A percentile compares a stretch with the other conserved stretches of the same genome.
These are phyloP conservation scores for Carettochelys insculpta DNA, from an alignment of 2,113 vertebrate species.

Conservation along the genomic window DNA sequence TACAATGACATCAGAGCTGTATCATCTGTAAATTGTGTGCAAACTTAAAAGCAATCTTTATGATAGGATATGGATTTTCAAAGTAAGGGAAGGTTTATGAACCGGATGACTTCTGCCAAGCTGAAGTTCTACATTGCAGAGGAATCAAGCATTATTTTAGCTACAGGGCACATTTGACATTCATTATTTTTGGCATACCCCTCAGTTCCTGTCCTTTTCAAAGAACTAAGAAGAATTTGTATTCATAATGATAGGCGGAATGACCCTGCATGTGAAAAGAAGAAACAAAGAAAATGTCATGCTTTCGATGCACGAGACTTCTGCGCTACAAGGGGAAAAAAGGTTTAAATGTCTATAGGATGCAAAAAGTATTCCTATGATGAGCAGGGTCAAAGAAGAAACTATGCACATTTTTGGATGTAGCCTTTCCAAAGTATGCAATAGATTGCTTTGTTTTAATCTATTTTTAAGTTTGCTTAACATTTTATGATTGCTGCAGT, in stretches of 20 bases:
- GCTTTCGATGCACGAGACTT: neutral
- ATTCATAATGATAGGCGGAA: constrained; percentile 45
- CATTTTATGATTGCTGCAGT: too few species aligned
- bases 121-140: constrained; percentile 15
- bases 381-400: neutral
- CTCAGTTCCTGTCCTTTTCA: constrained; percentile 63
- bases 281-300: constrained; percentile 12
- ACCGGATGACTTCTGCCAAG: constrained; percentile 3
- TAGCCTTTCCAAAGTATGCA: neutral
- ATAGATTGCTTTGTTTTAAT: neutral
- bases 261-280: constrained; percentile 47
- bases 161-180: constrained; percentile 58
- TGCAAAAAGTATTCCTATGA: neutral
- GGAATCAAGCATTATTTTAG: constrained; percentile 45
- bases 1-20: neutral
- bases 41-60: neutral
- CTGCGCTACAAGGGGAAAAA: neutral
- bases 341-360: neutral
- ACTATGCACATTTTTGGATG: neutral
- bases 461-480: too few species aligned
- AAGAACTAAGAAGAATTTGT: constrained; percentile 46
- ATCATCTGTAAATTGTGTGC: neutral
- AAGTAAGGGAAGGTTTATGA: neutral
- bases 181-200: constrained; percentile 61
- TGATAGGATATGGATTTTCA: neutral